These are phyloP conservation scores for Scaptomyza flava DNA, from an alignment of 2,888 invertebrate genomes.

Conservation along the genomic window DNA sequence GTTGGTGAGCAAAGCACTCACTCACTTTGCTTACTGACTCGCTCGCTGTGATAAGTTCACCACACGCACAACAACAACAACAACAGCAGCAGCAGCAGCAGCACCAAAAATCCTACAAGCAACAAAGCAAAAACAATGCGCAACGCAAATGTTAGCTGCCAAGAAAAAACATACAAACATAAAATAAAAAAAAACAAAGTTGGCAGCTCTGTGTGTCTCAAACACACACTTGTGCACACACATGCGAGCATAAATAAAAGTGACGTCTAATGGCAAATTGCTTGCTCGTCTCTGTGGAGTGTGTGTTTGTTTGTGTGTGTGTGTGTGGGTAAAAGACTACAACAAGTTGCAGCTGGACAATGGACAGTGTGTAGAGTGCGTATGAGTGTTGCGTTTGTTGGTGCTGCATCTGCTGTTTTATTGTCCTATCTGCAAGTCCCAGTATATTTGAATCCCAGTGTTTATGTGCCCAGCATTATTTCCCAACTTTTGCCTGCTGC, in stretches of 20 bases:
- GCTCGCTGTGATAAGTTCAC: constrained; percentile 54
- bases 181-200: constrained; percentile 33
- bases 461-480: constrained; percentile 40
- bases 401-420: constrained; percentile 6
- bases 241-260: background rate
- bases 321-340: constrained; percentile 33
- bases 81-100: constrained; percentile 12
- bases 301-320: too few species aligned
- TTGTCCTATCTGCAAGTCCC: constrained; percentile 40
- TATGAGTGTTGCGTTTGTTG: constrained; percentile 21
- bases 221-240: constrained; percentile 27
- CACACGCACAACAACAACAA: constrained; percentile 35
- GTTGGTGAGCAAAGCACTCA: constrained; percentile 21
- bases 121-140: constrained; percentile 51
- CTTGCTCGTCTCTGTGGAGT: constrained; percentile 11
- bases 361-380: constrained; percentile 30
- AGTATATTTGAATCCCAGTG: constrained; percentile 47
- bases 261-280: constrained; percentile 56
- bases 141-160: constrained; percentile 56
- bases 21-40: constrained; percentile 33
- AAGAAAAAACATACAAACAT: background rate
- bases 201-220: constrained; percentile 35
- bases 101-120: constrained; percentile 27
- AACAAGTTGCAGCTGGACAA: constrained; percentile 58
- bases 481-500: constrained; percentile 21